These are phyloP conservation scores for Erannis defoliaria DNA, from an alignment of 2,888 invertebrate species.

Conservation along the genomic window DNA sequence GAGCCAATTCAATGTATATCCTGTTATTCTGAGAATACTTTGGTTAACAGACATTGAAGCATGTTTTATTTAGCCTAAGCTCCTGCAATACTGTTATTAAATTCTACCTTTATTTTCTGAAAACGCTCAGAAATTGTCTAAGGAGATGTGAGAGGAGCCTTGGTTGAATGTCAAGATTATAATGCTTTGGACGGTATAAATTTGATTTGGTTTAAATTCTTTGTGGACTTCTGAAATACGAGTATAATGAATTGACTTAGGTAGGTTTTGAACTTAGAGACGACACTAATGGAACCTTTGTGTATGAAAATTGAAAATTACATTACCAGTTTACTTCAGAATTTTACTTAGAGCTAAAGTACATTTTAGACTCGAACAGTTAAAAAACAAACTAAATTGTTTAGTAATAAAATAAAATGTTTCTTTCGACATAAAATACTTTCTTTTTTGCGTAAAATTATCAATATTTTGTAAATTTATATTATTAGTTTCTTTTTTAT, in stretches of 20 bases:
- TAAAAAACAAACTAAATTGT: background rate
- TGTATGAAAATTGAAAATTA: constrained; percentile 2
- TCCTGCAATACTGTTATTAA: constrained; percentile 65
- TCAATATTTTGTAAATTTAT: too few relatives aligned
- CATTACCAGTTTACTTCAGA: background rate
- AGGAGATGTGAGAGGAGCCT: background rate
- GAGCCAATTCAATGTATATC: constrained; percentile 54
- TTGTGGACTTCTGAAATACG: background rate
- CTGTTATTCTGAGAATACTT: constrained; percentile 65
- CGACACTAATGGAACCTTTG: constrained; percentile 21
- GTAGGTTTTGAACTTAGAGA: constrained; percentile 12
- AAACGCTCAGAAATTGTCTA: background rate
- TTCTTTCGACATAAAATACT: too few relatives aligned
- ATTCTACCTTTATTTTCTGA: constrained; percentile 47
- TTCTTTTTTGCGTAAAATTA: too few relatives aligned
- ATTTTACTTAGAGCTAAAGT: constrained; percentile 2
- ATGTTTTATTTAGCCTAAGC: constrained; percentile 51
- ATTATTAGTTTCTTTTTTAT: too few relatives aligned
- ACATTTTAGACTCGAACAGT: background rate
- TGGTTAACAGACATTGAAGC: constrained; percentile 58
- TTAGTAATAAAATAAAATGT: too few relatives aligned
- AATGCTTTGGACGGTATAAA: constrained; percentile 1
- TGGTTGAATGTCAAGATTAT: background rate
- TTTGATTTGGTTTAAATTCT: constrained; percentile 8
- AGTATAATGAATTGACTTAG: constrained; percentile 6